These are phyloP conservation scores for Sycon ciliatum DNA, from an alignment of 37 sponge, comb jelly and placozoan species.

Conservation along the genomic window DNA sequence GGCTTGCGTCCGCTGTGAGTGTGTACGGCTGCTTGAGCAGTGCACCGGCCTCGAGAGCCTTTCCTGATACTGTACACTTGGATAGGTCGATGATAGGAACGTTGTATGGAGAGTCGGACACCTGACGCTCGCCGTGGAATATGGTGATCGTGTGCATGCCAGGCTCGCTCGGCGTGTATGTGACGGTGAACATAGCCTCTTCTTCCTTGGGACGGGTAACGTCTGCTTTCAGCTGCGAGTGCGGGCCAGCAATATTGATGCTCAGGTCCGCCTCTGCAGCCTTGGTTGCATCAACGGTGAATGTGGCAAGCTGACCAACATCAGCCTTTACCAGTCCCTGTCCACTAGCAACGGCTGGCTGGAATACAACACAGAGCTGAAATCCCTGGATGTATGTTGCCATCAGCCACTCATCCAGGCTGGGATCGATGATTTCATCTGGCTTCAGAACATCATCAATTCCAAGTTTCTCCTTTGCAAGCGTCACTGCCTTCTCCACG, in stretches of 20 bases:
- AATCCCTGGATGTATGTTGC: constrained; percentile 52
- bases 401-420: constrained; percentile 30
- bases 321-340: too few relatives aligned
- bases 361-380: too few relatives aligned
- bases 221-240: too few relatives aligned
- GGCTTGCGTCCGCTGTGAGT: constrained; percentile 45
- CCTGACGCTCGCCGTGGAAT: constrained; percentile 58
- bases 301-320: constrained; percentile 55
- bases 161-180: neutral
- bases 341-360: too few relatives aligned
- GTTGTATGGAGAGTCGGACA: constrained; percentile 68
- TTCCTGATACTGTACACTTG: constrained; percentile 22
- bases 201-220: too few relatives aligned
- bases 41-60: too few relatives aligned
- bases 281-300: constrained; percentile 59
- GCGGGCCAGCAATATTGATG: constrained; percentile 33
- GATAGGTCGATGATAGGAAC: constrained; percentile 31
- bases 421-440: constrained; percentile 33
- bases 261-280: constrained; percentile 52
- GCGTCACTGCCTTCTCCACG: constrained; percentile 46
- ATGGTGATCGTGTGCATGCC: constrained; percentile 28
- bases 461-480: constrained; percentile 41
- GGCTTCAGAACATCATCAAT: constrained; percentile 24
- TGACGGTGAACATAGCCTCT: neutral
- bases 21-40: constrained; percentile 26